Base-by-base conservation (phyloP, 2,797 vertebrate species). In the Sardinella longiceps region DNA sequence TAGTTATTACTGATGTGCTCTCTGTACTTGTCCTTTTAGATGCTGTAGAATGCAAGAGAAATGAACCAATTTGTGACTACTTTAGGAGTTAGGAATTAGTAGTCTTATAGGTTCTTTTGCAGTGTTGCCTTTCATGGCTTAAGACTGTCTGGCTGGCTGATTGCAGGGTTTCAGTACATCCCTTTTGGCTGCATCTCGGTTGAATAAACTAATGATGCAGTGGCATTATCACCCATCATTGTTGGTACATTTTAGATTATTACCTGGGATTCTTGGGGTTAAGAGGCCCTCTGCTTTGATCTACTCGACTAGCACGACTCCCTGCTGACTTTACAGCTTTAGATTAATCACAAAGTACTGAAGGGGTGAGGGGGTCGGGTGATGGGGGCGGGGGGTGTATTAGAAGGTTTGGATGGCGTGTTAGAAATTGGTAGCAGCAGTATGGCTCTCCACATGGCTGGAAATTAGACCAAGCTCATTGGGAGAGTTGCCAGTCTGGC, bases 401-500 rank as follows among this genome's bases (percentile, higher is more conserved):
- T 9, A 51, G 53, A 23, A n/a, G 23, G 53, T 58, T n/a, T 58
- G 53, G 53, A n/a, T 58, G 53, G 53, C 15, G 51, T 23, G 51
- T 2, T 20, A 23, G 51, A 70, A 70, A 30, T 48, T 20, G 66
- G 66, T 74, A 39, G 66, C 66, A 39, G 66, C 66, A 37, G 66
- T 15, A 70, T 18, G 30, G 70, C 33, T 15, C 70, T 14, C 46
- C 46, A 18, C 63, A 81, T 88, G 86, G 84, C 60, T 88, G 30
- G 0, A 37, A 70, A 33, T 70, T 28, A 37, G 63, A 88, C 58
- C 86, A 82, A 70, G 7, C 28, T 77, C 20, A 39, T 83, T 1
- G 53, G 85, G 80, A 81, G 82, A 43, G 86, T 85, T 85, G 89
- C 89, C 87, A 86, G 90, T 30, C 70, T 63, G 84, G 33, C 18